phyloP scores from a whole-genome alignment of 2,113 vertebrate species.

The Pampusana beccarii region DNA sequence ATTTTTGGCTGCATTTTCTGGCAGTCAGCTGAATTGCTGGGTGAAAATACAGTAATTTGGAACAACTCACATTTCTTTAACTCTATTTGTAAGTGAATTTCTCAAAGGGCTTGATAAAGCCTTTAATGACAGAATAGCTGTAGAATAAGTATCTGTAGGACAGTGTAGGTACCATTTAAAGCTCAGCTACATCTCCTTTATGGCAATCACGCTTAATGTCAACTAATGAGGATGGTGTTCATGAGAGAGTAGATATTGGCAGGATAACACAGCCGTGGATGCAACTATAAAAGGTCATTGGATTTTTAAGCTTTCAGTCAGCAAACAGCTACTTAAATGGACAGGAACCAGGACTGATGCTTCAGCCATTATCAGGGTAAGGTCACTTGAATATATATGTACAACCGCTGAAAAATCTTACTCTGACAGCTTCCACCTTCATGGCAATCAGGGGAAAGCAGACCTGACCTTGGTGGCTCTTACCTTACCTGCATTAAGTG shows the following conservation, averaged over 20 bases:
- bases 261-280: neutral
- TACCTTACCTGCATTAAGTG: neutral
- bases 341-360: neutral
- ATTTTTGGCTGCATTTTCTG: neutral
- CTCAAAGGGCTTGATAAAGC: neutral
- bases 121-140: conserved; percentile 15
- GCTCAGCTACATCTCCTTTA: conserved; percentile 9
- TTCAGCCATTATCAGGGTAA: neutral
- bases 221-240: neutral
- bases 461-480: neutral
- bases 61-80: neutral
- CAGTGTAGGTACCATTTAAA: neutral
- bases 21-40: neutral
- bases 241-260: neutral
- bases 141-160: neutral
- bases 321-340: neutral
- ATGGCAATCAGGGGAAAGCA: neutral
- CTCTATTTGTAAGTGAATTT: neutral
- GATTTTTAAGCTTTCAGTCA: conserved; percentile 30
- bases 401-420: neutral
- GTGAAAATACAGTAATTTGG: conserved; percentile 40
- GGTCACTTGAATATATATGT: neutral
- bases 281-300: conserved; percentile 2
- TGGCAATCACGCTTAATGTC: neutral
- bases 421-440: neutral